A percentile compares a stretch with the other conserved stretches of the same genome.
These are phyloP conservation scores for Drosophila imparisetae DNA, from an alignment of 2,888 invertebrate species.

Conservation along the genomic window DNA sequence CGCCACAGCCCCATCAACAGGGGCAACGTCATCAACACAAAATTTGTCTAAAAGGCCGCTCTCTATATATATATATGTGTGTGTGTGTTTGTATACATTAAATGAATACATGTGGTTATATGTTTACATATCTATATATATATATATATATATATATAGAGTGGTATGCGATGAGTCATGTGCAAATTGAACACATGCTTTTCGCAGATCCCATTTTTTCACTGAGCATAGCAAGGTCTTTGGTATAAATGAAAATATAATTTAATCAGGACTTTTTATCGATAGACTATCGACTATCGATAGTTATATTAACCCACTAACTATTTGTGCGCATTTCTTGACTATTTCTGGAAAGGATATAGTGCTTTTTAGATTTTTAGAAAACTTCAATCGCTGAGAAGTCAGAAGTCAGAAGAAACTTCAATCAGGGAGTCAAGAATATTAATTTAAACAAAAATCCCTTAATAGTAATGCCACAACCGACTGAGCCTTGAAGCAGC, in stretches of 20 bases:
- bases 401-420: no score
- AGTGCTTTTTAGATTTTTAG: not conserved
- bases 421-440: no score
- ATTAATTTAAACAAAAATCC: not conserved
- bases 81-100: not conserved
- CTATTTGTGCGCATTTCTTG: not conserved
- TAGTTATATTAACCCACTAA: not conserved
- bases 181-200: slow-evolving; percentile 16
- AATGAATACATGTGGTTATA: not conserved
- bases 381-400: no score
- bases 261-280: not conserved
- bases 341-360: not conserved
- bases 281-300: not conserved
- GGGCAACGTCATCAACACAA: slow-evolving; percentile 38
- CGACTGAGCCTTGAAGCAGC: no score
- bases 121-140: not conserved
- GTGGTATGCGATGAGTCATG: slow-evolving; percentile 37
- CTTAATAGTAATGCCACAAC: no score
- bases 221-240: slow-evolving; percentile 9
- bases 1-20: slow-evolving; percentile 49
- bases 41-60: slow-evolving; percentile 14
- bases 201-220: slow-evolving; percentile 13
- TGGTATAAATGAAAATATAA: slow-evolving; percentile 18
- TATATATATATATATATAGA: not conserved
- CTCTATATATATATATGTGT: not conserved